Evolutionary conservation across 2,888 invertebrate genomes (phyloP), one percentile per base, ranked within the genome.

Genomic region (Brenthis daphne): DNA sequence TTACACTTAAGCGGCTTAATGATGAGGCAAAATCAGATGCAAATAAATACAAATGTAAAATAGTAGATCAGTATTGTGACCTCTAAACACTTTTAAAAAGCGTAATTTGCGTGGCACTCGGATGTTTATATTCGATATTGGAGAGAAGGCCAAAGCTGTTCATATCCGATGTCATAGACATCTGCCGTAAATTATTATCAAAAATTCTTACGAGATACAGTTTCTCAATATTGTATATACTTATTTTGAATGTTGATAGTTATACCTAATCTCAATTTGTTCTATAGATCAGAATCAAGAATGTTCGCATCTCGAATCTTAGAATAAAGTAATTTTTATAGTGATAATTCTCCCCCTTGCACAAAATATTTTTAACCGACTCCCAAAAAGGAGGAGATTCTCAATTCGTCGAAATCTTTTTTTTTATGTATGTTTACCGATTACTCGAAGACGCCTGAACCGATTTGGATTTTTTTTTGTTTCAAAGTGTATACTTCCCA

Each of bases 121-220:
- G 64, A 54, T 50, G 58, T 57, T 24, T 58, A 60, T 68, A 61
- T 58, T 58, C 16, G 43, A 58, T 57, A 65, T 65, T 54, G n/a
- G 12, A 50, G 13, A 47, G 58, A 71, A 68, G 71, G 71, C 65
- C 57, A 65, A 33, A n/a, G 47, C 57, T 56, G 48, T 51, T 64
- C 37, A 58, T 64, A 67, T 57, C 48, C 29, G 56, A 57, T 63
- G 54, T 64, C 51, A 50, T 16, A 64, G 43, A 47, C 64, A 64
- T 71, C 58, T 60, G 57, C 47, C 29, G 50, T 29, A 1, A 20
- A 43, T 43, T 43, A 43, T 43, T 43, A n/a, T 55, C 37, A 8
- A 51, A 55, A 33, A 50, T 14, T 14, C 16, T 20, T 16, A 55
- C 50, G 54, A 63, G 8, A 14, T 53, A 37, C n/a, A 5, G 47